Evolutionary conservation across 2,888 invertebrate species (phyloP).

Genomic region (Oegoconia quadripuncta): DNA sequence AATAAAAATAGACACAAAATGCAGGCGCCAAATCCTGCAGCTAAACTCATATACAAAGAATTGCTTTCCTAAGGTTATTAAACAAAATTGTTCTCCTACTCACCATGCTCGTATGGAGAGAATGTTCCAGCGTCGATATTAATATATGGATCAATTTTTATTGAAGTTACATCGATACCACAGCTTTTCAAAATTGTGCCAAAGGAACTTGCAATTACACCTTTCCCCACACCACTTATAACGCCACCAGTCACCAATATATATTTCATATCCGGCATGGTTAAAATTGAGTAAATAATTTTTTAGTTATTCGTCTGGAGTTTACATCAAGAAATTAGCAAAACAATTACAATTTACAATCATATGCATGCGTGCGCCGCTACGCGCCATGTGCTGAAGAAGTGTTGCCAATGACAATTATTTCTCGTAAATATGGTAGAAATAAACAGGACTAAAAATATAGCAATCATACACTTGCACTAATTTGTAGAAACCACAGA

Average conservation of each 20-base stretch:
- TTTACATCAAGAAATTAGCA: background rate
- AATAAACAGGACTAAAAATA: too few relatives aligned
- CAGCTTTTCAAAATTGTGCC: conserved; percentile 97
- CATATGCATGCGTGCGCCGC: too few relatives aligned
- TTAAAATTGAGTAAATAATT: conserved; percentile 3
- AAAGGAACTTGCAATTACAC: conserved; percentile 96
- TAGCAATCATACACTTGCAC: too few relatives aligned
- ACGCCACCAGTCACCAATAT: conserved; percentile 99
- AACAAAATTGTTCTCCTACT: conserved; percentile 33
- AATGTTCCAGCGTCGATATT: conserved; percentile 99
- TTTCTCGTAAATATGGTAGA: too few relatives aligned
- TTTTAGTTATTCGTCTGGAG: background rate
- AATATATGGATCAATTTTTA: conserved; percentile 99
- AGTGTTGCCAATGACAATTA: too few relatives aligned
- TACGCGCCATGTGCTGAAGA: too few relatives aligned
- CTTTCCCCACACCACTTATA: conserved; percentile 98
- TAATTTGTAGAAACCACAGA: too few relatives aligned
- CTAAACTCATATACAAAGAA: background rate
- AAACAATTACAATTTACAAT: too few relatives aligned
- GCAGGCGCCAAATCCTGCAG: conserved; percentile 1
- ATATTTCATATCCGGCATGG: conserved; percentile 90
- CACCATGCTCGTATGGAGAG: conserved; percentile 99
- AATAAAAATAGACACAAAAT: conserved; percentile 55
- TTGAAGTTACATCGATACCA: conserved; percentile 97
- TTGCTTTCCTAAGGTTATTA: background rate